Base-by-base conservation (phyloP, 2,888 invertebrate species). In the Entomobrya proxima region DNA sequence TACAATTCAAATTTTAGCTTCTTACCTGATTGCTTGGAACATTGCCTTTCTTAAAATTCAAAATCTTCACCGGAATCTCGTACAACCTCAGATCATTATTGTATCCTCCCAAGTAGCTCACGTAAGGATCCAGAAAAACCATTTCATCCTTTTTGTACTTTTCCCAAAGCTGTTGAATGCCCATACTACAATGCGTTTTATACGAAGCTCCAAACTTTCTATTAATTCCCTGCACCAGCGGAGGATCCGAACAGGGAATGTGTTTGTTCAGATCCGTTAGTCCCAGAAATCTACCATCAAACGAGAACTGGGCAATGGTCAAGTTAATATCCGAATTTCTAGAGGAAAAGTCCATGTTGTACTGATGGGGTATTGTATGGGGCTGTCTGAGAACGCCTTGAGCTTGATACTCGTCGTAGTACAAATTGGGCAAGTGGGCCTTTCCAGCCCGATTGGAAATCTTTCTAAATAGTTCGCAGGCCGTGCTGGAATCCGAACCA, bases 21-120 rank as follows among this genome's bases (percentile, higher is more conserved):
- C n/a, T 89, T 81, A 91, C 92, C 90, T 91, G 91, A 91, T 93
- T 92, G 40, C 91, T 91, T 81, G 90, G 91, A 58, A 91, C 91
- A 18, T 92, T 92, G 85, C 92, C 92, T 75, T 91, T 91, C 79
- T 92, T 91, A 85, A 93, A 91, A 89, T 94, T 93, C 78, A 91
- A 91, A 35, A 94, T 92, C 21, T 94, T 91, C 55, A 95, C 91
- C 9, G 95, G 94, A 32, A 95, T 90, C 1, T 93, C 92, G 90
- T 94, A 94, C 72, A 94, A 91, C 88, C 92, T 90, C 52, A 91
- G 91, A 74, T 91, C 92, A n/a, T 91, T 92, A 64, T 91, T 91
- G 18, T 55, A 47, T 21, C 92, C 91, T 69, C 90, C 91, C 90
- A 93, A 93, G 24, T 64, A 79, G 80, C 92, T 91, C 80, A 94